Percentiles rank a stretch among this genome's conserved stretches.
Conservation (phyloP, 2,113 vertebrate species). For the Sapayoa aenigma region DNA sequence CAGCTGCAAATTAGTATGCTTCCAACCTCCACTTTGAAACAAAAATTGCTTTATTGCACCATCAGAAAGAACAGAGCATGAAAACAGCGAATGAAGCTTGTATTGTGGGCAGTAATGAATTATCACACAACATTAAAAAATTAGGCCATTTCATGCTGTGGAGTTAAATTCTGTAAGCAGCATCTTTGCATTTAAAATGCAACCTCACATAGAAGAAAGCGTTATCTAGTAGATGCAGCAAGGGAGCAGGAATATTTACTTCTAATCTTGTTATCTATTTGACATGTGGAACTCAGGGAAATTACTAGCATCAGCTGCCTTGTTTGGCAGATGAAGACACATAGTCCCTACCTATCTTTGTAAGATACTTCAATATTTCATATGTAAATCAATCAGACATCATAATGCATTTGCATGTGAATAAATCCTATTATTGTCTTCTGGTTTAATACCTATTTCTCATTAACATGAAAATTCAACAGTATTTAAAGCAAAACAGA, state of each 20-base stretch:
- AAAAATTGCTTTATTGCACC: conserved; percentile 7
- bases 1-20: conserved; percentile 15
- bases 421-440: not conserved
- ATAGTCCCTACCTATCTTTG: not conserved
- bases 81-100: not conserved
- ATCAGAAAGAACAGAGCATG: not conserved
- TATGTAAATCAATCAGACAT: not conserved
- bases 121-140: not conserved
- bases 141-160: not conserved
- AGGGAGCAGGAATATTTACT: not conserved
- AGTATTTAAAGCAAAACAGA: not conserved
- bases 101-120: not conserved
- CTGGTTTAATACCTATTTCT: not conserved
- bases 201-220: not conserved
- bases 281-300: not conserved
- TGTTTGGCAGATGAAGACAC: not conserved
- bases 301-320: not conserved
- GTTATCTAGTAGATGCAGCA: conserved; percentile 6
- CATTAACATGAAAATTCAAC: not conserved
- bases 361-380: not conserved
- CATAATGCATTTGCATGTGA: not conserved
- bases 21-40: conserved; percentile 4
- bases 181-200: conserved; percentile 14
- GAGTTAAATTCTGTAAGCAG: not conserved
- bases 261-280: not conserved